Evolutionary conservation across 2,797 vertebrate genomes (phyloP).

Genomic region (Falco naumanni): DNA sequence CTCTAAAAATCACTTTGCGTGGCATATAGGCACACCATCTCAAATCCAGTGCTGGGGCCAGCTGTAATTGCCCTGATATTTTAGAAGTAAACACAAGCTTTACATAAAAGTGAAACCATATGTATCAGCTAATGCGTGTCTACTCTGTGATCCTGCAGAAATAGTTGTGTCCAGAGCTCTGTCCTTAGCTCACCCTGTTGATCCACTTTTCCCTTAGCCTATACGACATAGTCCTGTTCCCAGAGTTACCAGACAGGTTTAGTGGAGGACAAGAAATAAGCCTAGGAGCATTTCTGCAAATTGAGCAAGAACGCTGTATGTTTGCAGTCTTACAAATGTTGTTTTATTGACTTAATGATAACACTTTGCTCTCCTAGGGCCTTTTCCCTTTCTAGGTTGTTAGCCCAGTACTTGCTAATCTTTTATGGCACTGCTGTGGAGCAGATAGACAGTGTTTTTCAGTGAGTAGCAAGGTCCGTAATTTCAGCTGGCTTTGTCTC

Average conservation of each 20-base stretch:
- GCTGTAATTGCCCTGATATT: background rate
- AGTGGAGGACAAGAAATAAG: conserved; percentile 2
- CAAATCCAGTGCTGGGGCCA: background rate
- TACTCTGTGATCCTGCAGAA: background rate
- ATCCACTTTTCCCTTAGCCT: conserved; percentile 34
- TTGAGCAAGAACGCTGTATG: conserved; percentile 18
- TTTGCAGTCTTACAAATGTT: conserved; percentile 23
- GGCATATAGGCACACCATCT: background rate
- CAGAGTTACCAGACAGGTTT: conserved; percentile 34
- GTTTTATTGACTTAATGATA: conserved; percentile 53
- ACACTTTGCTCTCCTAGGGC: background rate
- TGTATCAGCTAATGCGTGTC: background rate
- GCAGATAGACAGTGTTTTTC: background rate
- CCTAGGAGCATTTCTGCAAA: background rate
- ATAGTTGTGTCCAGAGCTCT: background rate
- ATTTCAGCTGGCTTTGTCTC: conserved; percentile 8
- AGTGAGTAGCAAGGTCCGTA: background rate
- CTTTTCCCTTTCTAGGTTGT: conserved; percentile 48
- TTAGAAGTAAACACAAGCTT: background rate
- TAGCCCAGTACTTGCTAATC: conserved; percentile 23
- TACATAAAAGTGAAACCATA: conserved; percentile 43
- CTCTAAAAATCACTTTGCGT: background rate
- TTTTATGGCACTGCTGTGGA: background rate
- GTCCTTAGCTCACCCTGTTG: conserved; percentile 62
- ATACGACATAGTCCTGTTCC: background rate